A percentile compares a stretch with the other conserved stretches of the same genome.
Evolutionary conservation across 1,140 invertebrate species (phyloP).

Genomic region (Caenorhabditis tropicalis): DNA sequence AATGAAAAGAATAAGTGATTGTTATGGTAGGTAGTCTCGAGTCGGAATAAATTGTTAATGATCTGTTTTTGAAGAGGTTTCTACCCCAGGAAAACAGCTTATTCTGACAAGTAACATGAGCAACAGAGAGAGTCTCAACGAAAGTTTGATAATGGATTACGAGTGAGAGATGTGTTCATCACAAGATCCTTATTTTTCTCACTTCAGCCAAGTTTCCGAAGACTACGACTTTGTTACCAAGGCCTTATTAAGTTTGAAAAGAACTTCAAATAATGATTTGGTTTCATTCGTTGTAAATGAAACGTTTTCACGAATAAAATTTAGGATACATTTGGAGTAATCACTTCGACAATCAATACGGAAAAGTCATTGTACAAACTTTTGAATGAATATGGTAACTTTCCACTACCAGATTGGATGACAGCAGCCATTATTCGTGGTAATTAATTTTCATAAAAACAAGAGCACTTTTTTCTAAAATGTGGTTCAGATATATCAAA

Average conservation of each 20-base stretch:
- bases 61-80: background rate
- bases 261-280: background rate
- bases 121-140: conserved; percentile 12
- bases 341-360: background rate
- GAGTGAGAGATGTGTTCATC: background rate
- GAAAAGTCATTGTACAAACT: background rate
- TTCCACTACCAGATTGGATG: conserved; percentile 33
- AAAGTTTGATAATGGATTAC: conserved; percentile 12
- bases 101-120: background rate
- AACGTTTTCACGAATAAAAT: background rate
- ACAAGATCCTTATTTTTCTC: background rate
- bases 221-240: background rate
- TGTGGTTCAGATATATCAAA: conserved; percentile 1
- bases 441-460: background rate
- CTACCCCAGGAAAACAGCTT: background rate
- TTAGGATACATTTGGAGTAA: background rate
- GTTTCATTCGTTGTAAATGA: background rate
- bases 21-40: background rate
- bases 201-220: background rate
- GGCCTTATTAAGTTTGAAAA: background rate
- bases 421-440: background rate
- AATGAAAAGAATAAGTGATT: conserved; percentile 30
- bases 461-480: background rate
- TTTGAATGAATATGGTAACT: conserved; percentile 2
- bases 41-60: background rate